Evolutionary conservation across 2,888 invertebrate genomes (phyloP).

Genomic region (Rotaria sp.): DNA sequence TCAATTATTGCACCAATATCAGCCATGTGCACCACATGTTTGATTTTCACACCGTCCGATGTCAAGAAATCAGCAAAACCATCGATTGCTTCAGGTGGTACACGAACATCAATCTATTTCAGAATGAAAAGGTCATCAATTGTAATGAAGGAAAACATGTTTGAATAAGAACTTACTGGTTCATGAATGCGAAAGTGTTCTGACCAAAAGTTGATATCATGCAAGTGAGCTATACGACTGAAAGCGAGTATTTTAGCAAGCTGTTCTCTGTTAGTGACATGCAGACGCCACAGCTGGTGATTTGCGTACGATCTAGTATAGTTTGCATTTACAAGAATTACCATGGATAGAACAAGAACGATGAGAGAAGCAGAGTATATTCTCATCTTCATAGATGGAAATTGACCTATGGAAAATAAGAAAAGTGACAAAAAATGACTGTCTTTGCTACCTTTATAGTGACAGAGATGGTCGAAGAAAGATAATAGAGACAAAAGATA

Average conservation of each 20-base stretch:
- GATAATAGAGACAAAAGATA: too few relatives aligned
- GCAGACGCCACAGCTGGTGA: neutral
- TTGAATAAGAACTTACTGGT: neutral
- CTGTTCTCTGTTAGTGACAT: neutral
- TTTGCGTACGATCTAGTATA: neutral
- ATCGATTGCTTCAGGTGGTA: neutral
- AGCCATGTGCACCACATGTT: neutral
- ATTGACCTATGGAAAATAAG: too few relatives aligned
- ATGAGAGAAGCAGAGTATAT: neutral
- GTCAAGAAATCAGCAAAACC: neutral
- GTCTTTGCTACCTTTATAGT: too few relatives aligned
- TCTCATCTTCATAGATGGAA: too few relatives aligned
- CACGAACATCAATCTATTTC: neutral
- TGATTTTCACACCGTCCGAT: neutral
- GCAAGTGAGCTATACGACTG: neutral
- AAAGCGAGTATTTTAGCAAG: neutral
- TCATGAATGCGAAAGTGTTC: neutral
- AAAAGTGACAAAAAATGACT: too few relatives aligned
- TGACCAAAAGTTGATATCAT: neutral
- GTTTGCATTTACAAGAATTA: neutral
- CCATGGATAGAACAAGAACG: neutral
- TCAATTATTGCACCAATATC: conserved; percentile 28
- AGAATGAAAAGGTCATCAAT: too few relatives aligned
- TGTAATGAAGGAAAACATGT: too few relatives aligned
- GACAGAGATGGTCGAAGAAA: too few relatives aligned